These are phyloP conservation scores for Synodontis membranacea DNA, from an alignment of 2,113 vertebrate species.

Conservation along the genomic window DNA sequence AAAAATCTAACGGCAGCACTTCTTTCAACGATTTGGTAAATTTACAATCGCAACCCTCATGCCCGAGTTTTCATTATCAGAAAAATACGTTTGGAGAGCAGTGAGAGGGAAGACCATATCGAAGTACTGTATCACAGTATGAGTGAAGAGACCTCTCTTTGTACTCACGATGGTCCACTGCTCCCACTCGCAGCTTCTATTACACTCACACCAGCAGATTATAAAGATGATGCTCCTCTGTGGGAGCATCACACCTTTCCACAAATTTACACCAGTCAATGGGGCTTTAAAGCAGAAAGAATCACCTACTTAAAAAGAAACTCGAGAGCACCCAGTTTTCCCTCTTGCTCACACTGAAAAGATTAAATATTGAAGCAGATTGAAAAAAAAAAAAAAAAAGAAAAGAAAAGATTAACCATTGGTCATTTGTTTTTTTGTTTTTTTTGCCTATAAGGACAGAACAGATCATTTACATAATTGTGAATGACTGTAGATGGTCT, in stretches of 20 bases:
- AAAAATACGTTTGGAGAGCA: slow-evolving; percentile 57
- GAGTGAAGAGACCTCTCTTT: slow-evolving; percentile 57
- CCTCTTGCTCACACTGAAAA: slow-evolving; percentile 54
- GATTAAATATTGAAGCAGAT: slow-evolving; percentile 69
- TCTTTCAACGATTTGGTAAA: slow-evolving; percentile 86
- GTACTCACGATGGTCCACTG: slow-evolving; percentile 44
- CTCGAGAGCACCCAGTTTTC: slow-evolving; percentile 35
- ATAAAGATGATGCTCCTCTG: not conserved
- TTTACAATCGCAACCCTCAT: slow-evolving; percentile 79
- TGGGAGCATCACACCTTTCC: slow-evolving; percentile 46
- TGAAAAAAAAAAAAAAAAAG: slow-evolving; percentile 67
- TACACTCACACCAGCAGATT: slow-evolving; percentile 57
- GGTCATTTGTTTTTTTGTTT: too few relatives aligned
- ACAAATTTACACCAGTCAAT: slow-evolving; percentile 57
- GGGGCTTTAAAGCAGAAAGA: slow-evolving; percentile 60
- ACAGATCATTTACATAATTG: slow-evolving; percentile 73
- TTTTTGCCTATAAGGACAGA: slow-evolving; percentile 64
- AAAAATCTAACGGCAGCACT: slow-evolving; percentile 68
- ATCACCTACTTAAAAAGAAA: slow-evolving; percentile 37
- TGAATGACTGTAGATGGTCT: slow-evolving; percentile 75
- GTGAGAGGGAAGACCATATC: slow-evolving; percentile 60
- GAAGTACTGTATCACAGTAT: slow-evolving; percentile 46
- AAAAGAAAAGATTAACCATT: slow-evolving; percentile 65
- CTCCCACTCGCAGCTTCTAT: slow-evolving; percentile 54
- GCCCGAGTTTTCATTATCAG: slow-evolving; percentile 64